These are phyloP conservation scores for Catharus fuscescens DNA, from an alignment of 2,113 vertebrate species.

Conservation along the genomic window DNA sequence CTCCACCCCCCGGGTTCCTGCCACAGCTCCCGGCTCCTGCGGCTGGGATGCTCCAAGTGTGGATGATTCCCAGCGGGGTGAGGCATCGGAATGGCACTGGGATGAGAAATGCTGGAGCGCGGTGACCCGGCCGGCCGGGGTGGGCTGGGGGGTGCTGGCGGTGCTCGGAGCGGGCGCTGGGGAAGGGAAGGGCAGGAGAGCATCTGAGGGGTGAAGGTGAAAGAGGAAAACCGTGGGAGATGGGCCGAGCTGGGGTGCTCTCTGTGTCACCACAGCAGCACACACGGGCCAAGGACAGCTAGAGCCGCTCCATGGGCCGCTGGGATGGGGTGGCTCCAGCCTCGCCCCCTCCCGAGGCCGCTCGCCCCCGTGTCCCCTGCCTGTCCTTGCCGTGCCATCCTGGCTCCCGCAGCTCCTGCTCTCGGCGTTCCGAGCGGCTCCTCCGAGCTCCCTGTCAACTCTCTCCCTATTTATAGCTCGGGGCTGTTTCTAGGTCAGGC, in stretches of 20 bases:
- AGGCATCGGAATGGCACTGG: rapidly evolving
- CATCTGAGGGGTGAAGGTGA: rapidly evolving
- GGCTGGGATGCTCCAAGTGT: rapidly evolving
- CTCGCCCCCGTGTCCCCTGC: background rate
- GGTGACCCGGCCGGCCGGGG: background rate
- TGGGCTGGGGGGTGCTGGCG: background rate
- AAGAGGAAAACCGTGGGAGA: rapidly evolving
- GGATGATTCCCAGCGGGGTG: background rate
- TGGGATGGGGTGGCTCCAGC: background rate
- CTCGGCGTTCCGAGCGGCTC: background rate
- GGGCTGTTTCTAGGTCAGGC: slow-evolving; percentile 59
- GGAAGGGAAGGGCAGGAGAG: background rate
- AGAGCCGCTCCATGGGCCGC: rapidly evolving
- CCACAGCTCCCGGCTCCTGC: background rate
- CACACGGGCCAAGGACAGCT: background rate
- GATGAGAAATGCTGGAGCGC: background rate
- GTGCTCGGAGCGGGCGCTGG: background rate
- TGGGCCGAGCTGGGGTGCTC: background rate
- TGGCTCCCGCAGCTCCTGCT: background rate
- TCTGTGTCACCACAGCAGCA: background rate
- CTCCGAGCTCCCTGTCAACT: background rate
- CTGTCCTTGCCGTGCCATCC: background rate
- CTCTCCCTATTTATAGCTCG: slow-evolving; percentile 37
- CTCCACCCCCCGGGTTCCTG: rapidly evolving
- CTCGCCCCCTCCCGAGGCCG: rapidly evolving